These are phyloP conservation scores for Apostichopus japonicus DNA, from an alignment of 35 echinoderm and acorn worm genomes.

Conservation along the genomic window DNA sequence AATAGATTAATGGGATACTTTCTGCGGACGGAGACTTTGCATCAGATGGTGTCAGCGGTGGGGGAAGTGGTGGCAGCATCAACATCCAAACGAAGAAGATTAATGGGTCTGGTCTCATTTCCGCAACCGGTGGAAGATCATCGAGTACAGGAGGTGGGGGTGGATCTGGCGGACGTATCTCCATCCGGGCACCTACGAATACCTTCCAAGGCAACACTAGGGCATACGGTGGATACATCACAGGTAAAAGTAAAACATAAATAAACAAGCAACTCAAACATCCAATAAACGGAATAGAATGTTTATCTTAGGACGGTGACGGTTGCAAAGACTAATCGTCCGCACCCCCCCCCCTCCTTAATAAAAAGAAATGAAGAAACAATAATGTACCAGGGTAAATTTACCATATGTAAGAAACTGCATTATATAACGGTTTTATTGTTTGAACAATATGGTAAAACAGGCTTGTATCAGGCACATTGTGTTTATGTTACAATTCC, in stretches of 20 bases:
- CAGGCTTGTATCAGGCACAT: no score
- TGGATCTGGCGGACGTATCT: constrained; percentile 5
- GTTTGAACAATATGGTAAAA: no score
- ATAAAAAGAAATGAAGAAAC: no score
- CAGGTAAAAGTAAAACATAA: neutral
- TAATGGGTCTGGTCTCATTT: constrained; percentile 5
- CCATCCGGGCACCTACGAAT: neutral
- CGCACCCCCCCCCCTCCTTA: no score
- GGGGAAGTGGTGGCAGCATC: constrained; percentile 55
- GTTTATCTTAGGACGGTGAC: no score
- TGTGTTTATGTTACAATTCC: no score
- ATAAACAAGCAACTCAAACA: no score
- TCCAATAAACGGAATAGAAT: no score
- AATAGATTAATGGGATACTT: constrained; percentile 15
- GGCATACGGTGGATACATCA: constrained; percentile 9
- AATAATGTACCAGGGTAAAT: no score
- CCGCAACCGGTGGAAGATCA: constrained; percentile 15
- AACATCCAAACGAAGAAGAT: constrained; percentile 15
- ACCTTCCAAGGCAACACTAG: neutral
- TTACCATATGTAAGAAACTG: no score
- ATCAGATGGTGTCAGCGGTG: constrained; percentile 21
- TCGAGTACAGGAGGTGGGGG: neutral
- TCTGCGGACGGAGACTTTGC: neutral
- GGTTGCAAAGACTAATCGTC: no score
- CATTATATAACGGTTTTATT: no score